These are phyloP conservation scores for Tragelaphus oryx DNA, from an alignment of 2,797 vertebrate genomes.

Conservation along the genomic window DNA sequence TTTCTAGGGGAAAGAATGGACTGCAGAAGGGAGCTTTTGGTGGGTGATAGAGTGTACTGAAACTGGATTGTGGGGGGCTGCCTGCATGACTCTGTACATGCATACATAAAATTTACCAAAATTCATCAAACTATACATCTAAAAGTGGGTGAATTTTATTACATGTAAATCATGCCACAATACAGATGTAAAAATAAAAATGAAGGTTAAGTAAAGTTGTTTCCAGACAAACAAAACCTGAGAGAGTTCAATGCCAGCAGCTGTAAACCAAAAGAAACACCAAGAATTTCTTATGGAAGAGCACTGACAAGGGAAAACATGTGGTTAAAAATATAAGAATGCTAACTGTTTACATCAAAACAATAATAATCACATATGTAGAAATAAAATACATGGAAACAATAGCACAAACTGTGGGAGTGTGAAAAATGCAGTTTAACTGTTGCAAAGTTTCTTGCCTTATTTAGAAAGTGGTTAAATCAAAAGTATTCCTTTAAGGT, in stretches of 20 bases:
- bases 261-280: not conserved
- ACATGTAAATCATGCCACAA: not conserved
- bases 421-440: not conserved
- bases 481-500: not conserved
- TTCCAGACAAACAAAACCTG: not conserved
- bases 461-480: not conserved
- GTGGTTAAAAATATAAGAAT: not conserved
- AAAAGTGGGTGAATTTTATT: not conserved
- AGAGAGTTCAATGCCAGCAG: not conserved
- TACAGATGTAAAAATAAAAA: not conserved
- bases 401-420: not conserved
- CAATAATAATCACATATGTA: not conserved
- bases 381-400: not conserved
- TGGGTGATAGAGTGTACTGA: not conserved
- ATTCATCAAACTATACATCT: not conserved
- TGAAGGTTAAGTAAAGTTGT: not conserved
- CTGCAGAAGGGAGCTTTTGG: not conserved
- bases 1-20: not conserved
- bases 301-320: not conserved
- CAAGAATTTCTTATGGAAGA: not conserved
- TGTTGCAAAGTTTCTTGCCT: not conserved
- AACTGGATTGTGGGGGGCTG: not conserved
- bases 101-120: not conserved
- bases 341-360: not conserved
- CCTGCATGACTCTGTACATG: not conserved